Conservation (phyloP, 2,888 invertebrate species). For the Lypha dubia region DNA sequence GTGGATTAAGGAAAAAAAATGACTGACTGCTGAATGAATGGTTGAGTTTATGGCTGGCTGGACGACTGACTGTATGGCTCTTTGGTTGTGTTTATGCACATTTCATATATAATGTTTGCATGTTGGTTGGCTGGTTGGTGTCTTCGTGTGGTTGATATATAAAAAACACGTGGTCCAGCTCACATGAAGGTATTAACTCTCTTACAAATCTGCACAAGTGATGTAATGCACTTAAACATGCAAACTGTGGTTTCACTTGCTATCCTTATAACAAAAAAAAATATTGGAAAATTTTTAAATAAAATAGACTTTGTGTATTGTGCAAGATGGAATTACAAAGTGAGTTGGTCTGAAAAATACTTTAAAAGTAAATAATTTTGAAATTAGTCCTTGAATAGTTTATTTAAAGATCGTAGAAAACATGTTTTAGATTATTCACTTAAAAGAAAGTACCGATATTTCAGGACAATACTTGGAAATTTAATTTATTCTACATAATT, state of each 20-base stretch:
- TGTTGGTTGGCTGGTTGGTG: background rate
- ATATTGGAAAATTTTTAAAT: constrained; percentile 10
- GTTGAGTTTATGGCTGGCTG: constrained; percentile 56
- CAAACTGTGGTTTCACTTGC: constrained; percentile 69
- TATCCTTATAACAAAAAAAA: constrained; percentile 33
- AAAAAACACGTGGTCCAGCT: constrained; percentile 82
- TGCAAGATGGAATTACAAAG: constrained; percentile 1
- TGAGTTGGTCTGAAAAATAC: background rate
- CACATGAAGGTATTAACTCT: constrained; percentile 83
- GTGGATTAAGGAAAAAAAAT: constrained; percentile 58
- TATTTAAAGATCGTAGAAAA: background rate
- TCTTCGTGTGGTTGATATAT: constrained; percentile 54
- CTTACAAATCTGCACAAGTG: constrained; percentile 49
- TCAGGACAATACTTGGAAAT: background rate
- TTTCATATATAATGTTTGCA: background rate
- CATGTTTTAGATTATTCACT: too few species aligned
- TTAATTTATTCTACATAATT: background rate
- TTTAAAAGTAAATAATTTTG: background rate
- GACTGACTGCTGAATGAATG: constrained; percentile 65
- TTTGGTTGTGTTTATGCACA: constrained; percentile 43
- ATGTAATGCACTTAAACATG: constrained; percentile 69
- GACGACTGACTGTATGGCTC: constrained; percentile 60
- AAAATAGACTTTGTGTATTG: constrained; percentile 1
- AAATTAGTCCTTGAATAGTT: background rate
- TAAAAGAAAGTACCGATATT: background rate